Evolutionary conservation across 2,888 invertebrate genomes (phyloP), one percentile per base, ranked within the genome.

Genomic region (Polydrusus cervinus): DNA sequence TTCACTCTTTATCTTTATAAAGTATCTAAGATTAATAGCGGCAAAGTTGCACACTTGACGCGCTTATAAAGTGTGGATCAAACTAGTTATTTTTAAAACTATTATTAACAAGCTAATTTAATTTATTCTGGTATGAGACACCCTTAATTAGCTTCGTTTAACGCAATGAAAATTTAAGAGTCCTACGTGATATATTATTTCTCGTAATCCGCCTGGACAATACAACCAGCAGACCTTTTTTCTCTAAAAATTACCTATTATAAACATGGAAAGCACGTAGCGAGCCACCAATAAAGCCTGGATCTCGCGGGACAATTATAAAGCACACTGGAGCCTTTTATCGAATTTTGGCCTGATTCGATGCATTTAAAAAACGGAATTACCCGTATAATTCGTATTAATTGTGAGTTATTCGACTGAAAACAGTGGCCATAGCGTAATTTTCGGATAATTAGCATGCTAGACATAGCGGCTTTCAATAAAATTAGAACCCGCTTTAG

Each of bases 281-380:
- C 38, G n/a, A 20, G 16, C 38, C 57, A 38, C 57, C 57, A 60
- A 60, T 51, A 66, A 66, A 51, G 38, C 66, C 51, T 40, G 38
- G 49, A 66, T 66, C 66, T 51, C 51, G 62, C 62, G 40, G 51
- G 65, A 71, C 65, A 71, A 71, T 71, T 71, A 71, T 71, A 71
- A 71, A 71, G 55, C 65, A 64, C 71, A 51, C 16, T 64, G 47
- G 20, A 60, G 53, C 64, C 43, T 49, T 71, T 71, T 71, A 65
- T 71, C 71, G 65, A 66, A 53, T 71, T 71, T 66, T 55, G 66
- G 49, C 45, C 64, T 30, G 71, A 57, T 71, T 66, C 71, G 71
- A 55, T 71, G 71, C 71, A 71, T 71, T 71, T 71, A 65, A 71
- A 71, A 71, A 71, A 71, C 71, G 65, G 47, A 66, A 71, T 71